Evolutionary conservation across 2,888 invertebrate genomes (phyloP).

Genomic region (Philonicus albiceps): DNA sequence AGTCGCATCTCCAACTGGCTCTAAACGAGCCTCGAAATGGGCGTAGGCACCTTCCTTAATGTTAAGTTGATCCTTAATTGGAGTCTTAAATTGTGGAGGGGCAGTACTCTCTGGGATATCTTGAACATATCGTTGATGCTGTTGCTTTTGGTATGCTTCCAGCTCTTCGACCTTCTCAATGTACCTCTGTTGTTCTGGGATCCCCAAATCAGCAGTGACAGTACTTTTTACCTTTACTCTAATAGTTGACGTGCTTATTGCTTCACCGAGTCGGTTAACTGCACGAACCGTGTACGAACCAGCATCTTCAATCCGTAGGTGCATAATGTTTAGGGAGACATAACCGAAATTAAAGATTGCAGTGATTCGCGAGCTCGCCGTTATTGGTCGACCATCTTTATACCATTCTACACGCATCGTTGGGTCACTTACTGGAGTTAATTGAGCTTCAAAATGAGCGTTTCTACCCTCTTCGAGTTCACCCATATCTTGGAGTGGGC

Average conservation of each 20-base stretch:
- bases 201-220: slow-evolving; percentile 86
- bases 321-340: slow-evolving; percentile 97
- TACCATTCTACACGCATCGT: slow-evolving; percentile 96
- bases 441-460: slow-evolving; percentile 92
- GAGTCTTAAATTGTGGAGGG: slow-evolving; percentile 87
- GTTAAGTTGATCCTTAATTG: slow-evolving; percentile 85
- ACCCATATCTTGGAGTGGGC: slow-evolving; percentile 84
- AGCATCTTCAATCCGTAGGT: slow-evolving; percentile 98
- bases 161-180: slow-evolving; percentile 91
- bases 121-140: slow-evolving; percentile 80
- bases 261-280: slow-evolving; percentile 89
- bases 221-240: slow-evolving; percentile 80
- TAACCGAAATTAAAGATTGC: slow-evolving; percentile 99
- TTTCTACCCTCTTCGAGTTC: slow-evolving; percentile 89
- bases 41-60: slow-evolving; percentile 93
- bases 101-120: slow-evolving; percentile 82
- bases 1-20: slow-evolving; percentile 90
- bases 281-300: slow-evolving; percentile 93
- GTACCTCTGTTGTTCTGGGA: slow-evolving; percentile 88
- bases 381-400: slow-evolving; percentile 92
- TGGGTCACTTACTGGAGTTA: slow-evolving; percentile 91
- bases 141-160: slow-evolving; percentile 82
- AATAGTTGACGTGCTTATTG: slow-evolving; percentile 82
- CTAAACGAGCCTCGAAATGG: slow-evolving; percentile 93
- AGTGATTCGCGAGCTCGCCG: slow-evolving; percentile 96